phyloP scores from a whole-genome alignment of 37 sponge, comb jelly and placozoan species.

The Mnemiopsis leidyi region DNA sequence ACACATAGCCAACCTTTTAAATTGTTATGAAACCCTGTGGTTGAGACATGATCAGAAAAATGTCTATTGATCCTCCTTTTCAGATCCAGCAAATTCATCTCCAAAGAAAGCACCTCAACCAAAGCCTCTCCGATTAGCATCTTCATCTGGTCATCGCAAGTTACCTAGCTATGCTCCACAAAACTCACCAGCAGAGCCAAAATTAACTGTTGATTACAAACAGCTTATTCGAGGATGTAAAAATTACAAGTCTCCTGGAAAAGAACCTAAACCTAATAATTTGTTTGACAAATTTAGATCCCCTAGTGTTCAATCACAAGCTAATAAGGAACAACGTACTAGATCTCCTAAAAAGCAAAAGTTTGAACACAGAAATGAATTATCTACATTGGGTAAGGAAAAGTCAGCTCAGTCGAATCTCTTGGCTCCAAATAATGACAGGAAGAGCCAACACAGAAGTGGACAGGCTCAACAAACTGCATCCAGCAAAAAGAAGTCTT shows the following conservation, averaged over 20 bases:
- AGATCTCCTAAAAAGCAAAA: background rate
- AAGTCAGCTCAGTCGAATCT: background rate
- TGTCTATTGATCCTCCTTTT: no score
- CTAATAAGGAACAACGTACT: no score
- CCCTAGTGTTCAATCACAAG: background rate
- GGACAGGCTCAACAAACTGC: background rate
- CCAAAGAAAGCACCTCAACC: background rate
- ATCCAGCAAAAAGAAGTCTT: background rate
- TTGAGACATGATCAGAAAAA: background rate
- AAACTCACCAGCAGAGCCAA: constrained; percentile 45
- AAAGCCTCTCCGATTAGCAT: background rate
- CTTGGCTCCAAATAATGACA: background rate
- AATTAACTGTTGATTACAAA: constrained; percentile 62
- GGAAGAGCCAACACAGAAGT: background rate
- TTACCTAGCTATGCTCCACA: constrained; percentile 61
- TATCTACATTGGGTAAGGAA: background rate
- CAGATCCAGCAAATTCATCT: background rate
- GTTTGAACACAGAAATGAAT: background rate
- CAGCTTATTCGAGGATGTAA: constrained; percentile 12
- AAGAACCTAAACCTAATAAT: background rate
- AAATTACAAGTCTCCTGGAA: constrained; percentile 30
- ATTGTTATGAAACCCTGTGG: no score
- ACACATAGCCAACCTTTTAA: no score
- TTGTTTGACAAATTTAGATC: background rate
- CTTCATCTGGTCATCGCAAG: background rate